phyloP scores from a whole-genome alignment of 2,888 invertebrate genomes.

The Acleris holmiana region DNA sequence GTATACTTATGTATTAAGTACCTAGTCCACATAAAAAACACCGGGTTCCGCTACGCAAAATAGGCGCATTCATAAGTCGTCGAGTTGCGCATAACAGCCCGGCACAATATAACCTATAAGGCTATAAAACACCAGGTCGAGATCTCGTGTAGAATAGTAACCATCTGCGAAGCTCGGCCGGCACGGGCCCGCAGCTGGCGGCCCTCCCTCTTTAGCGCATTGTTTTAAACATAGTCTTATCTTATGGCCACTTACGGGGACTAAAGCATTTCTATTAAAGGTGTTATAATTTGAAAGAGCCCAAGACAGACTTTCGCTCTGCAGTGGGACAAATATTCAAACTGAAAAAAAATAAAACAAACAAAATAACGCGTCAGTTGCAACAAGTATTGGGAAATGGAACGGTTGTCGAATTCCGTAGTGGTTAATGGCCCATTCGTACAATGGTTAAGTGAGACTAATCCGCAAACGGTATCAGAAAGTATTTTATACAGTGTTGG shows the following conservation, averaged over 20 bases:
- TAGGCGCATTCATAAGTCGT: too few relatives aligned
- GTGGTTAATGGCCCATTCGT: conserved; percentile 43
- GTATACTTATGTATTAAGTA: background rate
- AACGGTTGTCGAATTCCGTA: conserved; percentile 46
- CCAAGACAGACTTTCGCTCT: too few relatives aligned
- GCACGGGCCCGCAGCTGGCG: conserved; percentile 52
- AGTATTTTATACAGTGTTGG: conserved; percentile 8
- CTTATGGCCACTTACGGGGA: conserved; percentile 13
- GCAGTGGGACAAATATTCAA: too few relatives aligned
- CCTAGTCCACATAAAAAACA: conserved; percentile 8
- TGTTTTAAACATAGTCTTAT: conserved; percentile 50
- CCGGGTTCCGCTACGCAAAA: too few relatives aligned
- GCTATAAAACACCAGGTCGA: conserved; percentile 15
- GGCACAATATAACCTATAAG: too few relatives aligned
- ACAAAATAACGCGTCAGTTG: background rate
- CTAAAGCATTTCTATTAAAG: conserved; percentile 25
- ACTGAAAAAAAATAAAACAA: too few relatives aligned
- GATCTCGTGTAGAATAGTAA: conserved; percentile 8
- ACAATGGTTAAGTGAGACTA: conserved; percentile 47
- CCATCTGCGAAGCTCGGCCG: conserved; percentile 61
- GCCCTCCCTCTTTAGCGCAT: conserved; percentile 54
- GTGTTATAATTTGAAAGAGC: background rate
- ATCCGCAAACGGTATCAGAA: conserved; percentile 48
- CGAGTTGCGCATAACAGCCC: too few relatives aligned
- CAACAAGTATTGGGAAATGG: conserved; percentile 18